phyloP scores from a whole-genome alignment of 2,888 invertebrate species.

The Zygogramma bicolorata region DNA sequence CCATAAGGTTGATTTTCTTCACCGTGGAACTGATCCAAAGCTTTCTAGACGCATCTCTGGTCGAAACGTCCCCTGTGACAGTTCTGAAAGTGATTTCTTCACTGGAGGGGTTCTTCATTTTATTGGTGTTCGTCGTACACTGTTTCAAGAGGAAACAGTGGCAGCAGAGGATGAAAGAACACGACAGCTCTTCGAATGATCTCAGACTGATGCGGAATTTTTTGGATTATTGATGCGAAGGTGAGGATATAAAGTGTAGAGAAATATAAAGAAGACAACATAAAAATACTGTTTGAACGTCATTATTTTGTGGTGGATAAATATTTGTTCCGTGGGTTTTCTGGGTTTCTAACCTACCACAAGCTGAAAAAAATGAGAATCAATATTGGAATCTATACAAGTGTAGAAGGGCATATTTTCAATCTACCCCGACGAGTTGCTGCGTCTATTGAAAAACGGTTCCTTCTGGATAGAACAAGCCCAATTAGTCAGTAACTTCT shows the following conservation, averaged over 20 bases:
- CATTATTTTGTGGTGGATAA: no score
- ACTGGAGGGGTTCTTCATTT: constrained; percentile 2
- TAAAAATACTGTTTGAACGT: background rate
- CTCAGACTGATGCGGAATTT: background rate
- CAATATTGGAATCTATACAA: no score
- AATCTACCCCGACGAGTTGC: no score
- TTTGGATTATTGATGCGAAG: background rate
- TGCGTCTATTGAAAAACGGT: no score
- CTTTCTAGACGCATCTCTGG: background rate
- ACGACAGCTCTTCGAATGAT: background rate
- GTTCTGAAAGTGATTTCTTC: constrained; percentile 1
- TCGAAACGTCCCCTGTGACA: background rate
- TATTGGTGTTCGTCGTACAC: constrained; percentile 1
- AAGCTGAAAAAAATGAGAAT: no score
- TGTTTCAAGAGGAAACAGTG: constrained; percentile 14
- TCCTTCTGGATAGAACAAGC: no score
- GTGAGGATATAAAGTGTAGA: background rate
- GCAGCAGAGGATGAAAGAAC: background rate
- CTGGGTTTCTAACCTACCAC: no score
- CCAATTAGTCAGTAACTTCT: no score
- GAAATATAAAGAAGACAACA: background rate
- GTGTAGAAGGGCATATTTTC: no score
- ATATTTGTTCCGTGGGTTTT: no score
- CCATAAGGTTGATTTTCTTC: background rate
- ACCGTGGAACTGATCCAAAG: background rate